These are phyloP conservation scores for Pseudomyrmex cubaensis DNA, from an alignment of 1,140 invertebrate genomes.

Conservation along the genomic window DNA sequence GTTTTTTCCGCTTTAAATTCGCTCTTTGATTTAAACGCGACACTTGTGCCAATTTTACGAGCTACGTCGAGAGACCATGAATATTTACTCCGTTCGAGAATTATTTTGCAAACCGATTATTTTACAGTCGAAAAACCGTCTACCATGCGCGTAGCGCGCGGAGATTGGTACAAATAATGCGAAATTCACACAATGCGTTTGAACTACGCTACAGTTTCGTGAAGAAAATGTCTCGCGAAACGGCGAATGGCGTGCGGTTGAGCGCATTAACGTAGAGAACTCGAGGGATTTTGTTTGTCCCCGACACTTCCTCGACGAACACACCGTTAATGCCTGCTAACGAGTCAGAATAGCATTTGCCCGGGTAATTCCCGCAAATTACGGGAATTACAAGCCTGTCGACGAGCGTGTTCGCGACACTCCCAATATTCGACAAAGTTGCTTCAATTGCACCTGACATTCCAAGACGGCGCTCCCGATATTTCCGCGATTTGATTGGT, in stretches of 20 bases:
- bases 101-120: no score
- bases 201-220: neutral
- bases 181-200: neutral
- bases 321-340: conserved; percentile 51
- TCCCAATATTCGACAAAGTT: conserved; percentile 34
- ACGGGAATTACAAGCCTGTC: conserved; percentile 36
- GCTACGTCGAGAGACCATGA: no score
- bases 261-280: conserved; percentile 27
- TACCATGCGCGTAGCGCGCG: no score
- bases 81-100: no score
- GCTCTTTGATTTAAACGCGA: no score
- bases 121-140: no score
- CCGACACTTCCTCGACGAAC: conserved; percentile 27
- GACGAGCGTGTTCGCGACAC: conserved; percentile 18
- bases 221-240: conserved; percentile 14
- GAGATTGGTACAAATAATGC: neutral
- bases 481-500: conserved; percentile 10
- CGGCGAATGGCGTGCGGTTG: neutral
- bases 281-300: conserved; percentile 47
- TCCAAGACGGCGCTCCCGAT: conserved; percentile 6
- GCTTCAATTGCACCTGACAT: neutral
- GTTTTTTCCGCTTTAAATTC: no score
- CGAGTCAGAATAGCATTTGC: conserved; percentile 47
- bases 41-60: no score
- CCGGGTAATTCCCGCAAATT: conserved; percentile 41